Conservation (phyloP, 2,113 vertebrate species). For the Mesembrinibis cayennensis region DNA sequence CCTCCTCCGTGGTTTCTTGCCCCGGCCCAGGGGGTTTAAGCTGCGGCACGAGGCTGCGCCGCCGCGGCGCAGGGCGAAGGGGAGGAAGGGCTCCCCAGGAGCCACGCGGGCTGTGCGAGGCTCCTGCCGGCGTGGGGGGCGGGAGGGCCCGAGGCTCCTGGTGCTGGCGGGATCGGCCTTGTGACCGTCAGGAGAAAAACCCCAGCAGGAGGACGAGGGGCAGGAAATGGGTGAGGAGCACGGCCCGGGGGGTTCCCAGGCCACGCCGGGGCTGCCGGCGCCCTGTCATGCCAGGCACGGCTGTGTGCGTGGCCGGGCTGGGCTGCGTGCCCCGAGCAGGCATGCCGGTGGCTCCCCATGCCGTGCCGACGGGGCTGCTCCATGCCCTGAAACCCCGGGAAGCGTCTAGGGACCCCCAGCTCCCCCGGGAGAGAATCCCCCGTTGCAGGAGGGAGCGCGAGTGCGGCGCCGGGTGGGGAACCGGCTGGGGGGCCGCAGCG, state of each 20-base stretch:
- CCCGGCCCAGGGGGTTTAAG: neutral
- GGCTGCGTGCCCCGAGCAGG: neutral
- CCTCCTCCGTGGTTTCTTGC: neutral
- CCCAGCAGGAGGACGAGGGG: neutral
- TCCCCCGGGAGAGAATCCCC: neutral
- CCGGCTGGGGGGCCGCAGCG: neutral
- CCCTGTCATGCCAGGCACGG: neutral
- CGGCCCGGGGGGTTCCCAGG: neutral
- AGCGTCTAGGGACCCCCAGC: neutral
- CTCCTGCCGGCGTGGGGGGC: neutral
- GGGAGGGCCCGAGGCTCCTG: neutral
- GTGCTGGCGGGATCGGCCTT: neutral
- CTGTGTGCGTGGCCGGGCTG: neutral
- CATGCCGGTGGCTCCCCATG: rapidly evolving
- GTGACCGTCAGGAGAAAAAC: neutral
- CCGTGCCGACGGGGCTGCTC: rapidly evolving
- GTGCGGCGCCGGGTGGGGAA: neutral
- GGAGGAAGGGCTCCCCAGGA: neutral
- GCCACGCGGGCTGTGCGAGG: neutral
- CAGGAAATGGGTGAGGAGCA: rapidly evolving
- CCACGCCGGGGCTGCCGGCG: rapidly evolving
- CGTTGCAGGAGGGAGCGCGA: rapidly evolving
- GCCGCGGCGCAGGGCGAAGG: neutral
- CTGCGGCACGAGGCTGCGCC: neutral
- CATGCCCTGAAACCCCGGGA: neutral